Conservation (phyloP, 2,888 invertebrate genomes). For the Agonopterix alstromeriana region DNA sequence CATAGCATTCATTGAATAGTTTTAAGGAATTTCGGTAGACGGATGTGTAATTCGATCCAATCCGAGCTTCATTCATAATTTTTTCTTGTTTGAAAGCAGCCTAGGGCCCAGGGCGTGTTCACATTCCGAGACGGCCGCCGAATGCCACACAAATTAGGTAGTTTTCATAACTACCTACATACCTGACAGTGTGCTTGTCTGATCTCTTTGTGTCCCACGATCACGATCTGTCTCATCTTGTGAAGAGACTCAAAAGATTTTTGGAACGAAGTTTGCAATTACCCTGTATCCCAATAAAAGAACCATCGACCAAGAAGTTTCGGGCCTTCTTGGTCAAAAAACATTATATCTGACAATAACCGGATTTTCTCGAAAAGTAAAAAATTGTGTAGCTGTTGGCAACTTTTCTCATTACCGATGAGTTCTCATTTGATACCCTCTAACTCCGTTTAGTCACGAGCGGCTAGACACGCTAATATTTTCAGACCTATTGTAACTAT, state of each 20-base stretch:
- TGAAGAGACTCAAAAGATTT: too few relatives aligned
- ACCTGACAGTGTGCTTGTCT: constrained; percentile 28
- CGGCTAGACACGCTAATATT: constrained; percentile 2
- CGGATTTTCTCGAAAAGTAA: too few relatives aligned
- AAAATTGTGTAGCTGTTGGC: too few relatives aligned
- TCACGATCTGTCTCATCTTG: constrained; percentile 34
- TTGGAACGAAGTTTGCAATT: too few relatives aligned
- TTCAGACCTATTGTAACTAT: constrained; percentile 16
- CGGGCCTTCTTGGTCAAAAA: too few relatives aligned
- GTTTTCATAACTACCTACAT: constrained; percentile 32
- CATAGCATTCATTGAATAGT: constrained; percentile 5
- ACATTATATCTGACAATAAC: too few relatives aligned
- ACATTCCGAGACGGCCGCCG: constrained; percentile 35
- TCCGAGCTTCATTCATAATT: constrained; percentile 20
- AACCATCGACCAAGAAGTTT: too few relatives aligned
- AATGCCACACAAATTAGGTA: constrained; percentile 45
- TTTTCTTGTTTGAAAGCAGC: constrained; percentile 15
- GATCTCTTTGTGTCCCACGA: constrained; percentile 14
- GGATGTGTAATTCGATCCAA: constrained; percentile 12
- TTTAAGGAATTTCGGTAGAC: constrained; percentile 6
- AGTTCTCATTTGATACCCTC: not conserved
- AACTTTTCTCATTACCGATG: not conserved
- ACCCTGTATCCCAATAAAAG: too few relatives aligned
- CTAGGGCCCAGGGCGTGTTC: constrained; percentile 25
- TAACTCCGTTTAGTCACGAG: not conserved